A percentile compares a stretch with the other conserved stretches of the same genome.
Conservation (phyloP, 1,140 invertebrate species). For the Drosophila neocordata region DNA sequence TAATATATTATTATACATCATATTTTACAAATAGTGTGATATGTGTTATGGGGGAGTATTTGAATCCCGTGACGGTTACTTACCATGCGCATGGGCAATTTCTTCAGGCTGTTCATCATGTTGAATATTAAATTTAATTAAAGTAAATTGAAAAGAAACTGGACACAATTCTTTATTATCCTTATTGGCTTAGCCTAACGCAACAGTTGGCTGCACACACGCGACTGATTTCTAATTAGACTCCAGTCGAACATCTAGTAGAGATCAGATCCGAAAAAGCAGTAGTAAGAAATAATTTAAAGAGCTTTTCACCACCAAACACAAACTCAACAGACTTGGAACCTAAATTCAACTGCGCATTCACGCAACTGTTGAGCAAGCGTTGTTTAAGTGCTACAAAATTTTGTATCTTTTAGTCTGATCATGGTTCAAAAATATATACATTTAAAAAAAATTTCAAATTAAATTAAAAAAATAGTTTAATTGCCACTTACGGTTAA, state of each 20-base stretch:
- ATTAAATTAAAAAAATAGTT: too few species aligned
- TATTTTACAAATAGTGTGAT: not conserved
- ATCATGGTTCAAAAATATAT: too few species aligned
- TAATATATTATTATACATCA: slow-evolving; percentile 20
- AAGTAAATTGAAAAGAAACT: slow-evolving; percentile 37
- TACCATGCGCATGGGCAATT: slow-evolving; percentile 79
- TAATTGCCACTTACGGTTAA: too few species aligned
- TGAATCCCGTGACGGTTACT: slow-evolving; percentile 42
- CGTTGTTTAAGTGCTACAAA: not conserved
- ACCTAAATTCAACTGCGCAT: not conserved
- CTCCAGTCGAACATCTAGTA: slow-evolving; percentile 50
- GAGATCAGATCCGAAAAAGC: slow-evolving; percentile 28
- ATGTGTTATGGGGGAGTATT: not conserved
- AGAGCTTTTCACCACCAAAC: slow-evolving; percentile 47
- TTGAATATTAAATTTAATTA: slow-evolving; percentile 44
- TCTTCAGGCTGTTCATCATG: slow-evolving; percentile 80
- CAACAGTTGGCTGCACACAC: slow-evolving; percentile 54
- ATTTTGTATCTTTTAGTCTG: not conserved
- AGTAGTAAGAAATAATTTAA: slow-evolving; percentile 51
- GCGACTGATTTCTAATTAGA: slow-evolving; percentile 61
- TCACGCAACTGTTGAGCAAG: not conserved
- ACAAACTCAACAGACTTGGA: slow-evolving; percentile 28
- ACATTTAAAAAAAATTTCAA: too few species aligned
- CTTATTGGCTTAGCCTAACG: not conserved
- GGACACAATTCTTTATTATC: slow-evolving; percentile 26